These are phyloP conservation scores for Reticulitermes speratus DNA, from an alignment of 1,140 invertebrate genomes.

Conservation along the genomic window DNA sequence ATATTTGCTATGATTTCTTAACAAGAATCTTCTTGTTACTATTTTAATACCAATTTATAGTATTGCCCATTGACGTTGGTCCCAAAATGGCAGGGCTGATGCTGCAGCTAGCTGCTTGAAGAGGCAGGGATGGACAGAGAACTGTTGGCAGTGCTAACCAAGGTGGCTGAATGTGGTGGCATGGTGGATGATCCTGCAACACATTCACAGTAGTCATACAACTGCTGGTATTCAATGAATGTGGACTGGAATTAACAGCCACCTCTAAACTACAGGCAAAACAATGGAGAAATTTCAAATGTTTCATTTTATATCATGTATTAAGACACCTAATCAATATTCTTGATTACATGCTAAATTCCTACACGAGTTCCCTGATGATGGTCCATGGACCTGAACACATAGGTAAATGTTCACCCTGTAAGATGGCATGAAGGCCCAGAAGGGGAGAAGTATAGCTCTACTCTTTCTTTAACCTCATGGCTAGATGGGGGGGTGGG, in stretches of 20 bases:
- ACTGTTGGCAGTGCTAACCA: constrained; percentile 6
- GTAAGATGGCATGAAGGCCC: too few relatives aligned
- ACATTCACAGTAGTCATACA: not conserved
- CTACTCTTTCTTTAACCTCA: too few relatives aligned
- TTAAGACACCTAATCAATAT: too few relatives aligned
- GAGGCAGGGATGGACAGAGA: constrained; percentile 23
- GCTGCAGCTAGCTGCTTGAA: constrained; percentile 28
- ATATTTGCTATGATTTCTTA: not conserved
- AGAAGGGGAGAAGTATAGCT: too few relatives aligned
- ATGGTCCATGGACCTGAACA: too few relatives aligned
- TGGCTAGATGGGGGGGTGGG: too few relatives aligned
- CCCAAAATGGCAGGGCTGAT: constrained; percentile 15
- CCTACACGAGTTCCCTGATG: too few relatives aligned
- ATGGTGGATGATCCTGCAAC: constrained; percentile 26
- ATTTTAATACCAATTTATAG: not conserved
- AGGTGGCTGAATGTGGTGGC: constrained; percentile 11
- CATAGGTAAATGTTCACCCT: too few relatives aligned
- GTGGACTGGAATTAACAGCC: not conserved
- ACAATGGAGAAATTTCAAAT: not conserved
- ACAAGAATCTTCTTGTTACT: not conserved
- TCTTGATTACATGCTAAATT: too few relatives aligned
- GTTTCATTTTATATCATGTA: too few relatives aligned
- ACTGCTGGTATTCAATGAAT: not conserved
- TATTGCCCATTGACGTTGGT: constrained; percentile 21
- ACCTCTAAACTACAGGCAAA: not conserved